phyloP scores from a whole-genome alignment of 1,140 invertebrate species.

The Schlechtendalia chinensis region DNA sequence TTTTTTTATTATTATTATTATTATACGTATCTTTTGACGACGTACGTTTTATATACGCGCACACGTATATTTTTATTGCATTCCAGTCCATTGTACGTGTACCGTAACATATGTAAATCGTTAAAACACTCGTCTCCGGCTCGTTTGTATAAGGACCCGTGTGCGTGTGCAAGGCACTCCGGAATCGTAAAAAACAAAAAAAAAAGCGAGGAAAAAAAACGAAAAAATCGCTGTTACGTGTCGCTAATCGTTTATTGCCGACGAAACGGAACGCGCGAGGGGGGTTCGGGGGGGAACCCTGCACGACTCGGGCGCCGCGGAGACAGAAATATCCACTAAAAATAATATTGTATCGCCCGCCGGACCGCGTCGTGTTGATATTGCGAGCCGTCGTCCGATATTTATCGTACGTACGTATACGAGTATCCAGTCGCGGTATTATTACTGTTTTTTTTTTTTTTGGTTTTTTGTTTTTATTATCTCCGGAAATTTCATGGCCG shows the following conservation, averaged over 20 bases:
- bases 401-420: neutral
- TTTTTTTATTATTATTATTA: constrained; percentile 16
- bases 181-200: constrained; percentile 38
- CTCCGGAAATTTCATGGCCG: neutral
- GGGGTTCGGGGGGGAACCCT: too few species aligned
- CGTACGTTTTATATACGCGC: neutral
- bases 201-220: neutral
- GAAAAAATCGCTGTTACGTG: constrained; percentile 35
- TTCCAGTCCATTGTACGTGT: constrained; percentile 24
- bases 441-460: too few species aligned
- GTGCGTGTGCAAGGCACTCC: neutral
- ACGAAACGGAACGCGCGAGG: neutral
- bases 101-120: constrained; percentile 47
- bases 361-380: neutral
- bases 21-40: constrained; percentile 42
- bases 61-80: constrained; percentile 30
- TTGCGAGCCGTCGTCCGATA: constrained; percentile 3
- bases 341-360: too few species aligned
- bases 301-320: constrained; percentile 19
- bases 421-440: neutral
- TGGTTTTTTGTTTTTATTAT: constrained; percentile 9
- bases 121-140: constrained; percentile 43
- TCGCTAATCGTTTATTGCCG: constrained; percentile 39
- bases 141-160: constrained; percentile 16
- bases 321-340: neutral